These are phyloP conservation scores for Caretta caretta DNA, from an alignment of 2,113 vertebrate species.

Conservation along the genomic window DNA sequence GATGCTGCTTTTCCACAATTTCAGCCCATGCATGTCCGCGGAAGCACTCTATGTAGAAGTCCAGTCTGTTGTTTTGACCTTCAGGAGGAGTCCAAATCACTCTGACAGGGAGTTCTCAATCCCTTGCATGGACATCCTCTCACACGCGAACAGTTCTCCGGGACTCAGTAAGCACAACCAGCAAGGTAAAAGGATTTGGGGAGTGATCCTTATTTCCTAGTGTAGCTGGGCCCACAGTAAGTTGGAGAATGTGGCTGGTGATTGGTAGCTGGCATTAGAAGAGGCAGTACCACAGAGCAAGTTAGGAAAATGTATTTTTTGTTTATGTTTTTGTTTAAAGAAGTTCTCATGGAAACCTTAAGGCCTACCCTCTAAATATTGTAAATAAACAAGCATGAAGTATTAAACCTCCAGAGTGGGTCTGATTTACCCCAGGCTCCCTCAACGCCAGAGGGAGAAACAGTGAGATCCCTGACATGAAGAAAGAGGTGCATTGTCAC, in stretches of 20 bases:
- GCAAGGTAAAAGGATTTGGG: no score
- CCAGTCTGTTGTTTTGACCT: no score
- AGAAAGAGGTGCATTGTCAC: background rate
- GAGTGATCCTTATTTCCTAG: no score
- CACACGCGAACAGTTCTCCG: background rate
- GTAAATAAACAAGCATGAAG: background rate
- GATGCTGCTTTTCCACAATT: no score
- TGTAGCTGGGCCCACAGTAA: no score
- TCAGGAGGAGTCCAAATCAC: background rate
- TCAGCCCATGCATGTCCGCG: no score
- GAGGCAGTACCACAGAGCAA: background rate
- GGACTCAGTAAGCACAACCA: no score
- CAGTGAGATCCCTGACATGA: background rate
- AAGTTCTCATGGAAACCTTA: background rate
- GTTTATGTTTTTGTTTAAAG: background rate
- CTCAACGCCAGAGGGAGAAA: background rate
- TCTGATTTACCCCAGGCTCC: background rate
- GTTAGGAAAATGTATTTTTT: background rate
- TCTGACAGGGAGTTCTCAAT: background rate
- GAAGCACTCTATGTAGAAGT: no score
- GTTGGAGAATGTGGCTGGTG: background rate
- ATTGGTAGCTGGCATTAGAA: background rate
- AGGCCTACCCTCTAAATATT: background rate
- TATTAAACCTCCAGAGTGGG: background rate
- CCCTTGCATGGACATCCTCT: background rate